A percentile compares a stretch with the other conserved stretches of the same genome.
phyloP scores from a whole-genome alignment of 2,888 invertebrate genomes.

The Anticlea derivata region DNA sequence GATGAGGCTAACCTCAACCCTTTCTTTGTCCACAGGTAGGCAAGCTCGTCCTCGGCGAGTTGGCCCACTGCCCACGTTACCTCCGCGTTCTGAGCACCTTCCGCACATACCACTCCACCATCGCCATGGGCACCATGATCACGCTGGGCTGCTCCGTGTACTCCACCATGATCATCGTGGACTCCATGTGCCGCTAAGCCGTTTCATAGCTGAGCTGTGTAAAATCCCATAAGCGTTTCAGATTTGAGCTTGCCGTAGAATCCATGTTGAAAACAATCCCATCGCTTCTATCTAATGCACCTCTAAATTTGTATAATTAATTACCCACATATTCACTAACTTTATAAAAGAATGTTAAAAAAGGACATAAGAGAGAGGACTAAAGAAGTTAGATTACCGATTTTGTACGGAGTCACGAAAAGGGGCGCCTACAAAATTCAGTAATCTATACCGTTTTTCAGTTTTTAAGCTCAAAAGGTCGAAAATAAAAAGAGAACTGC shows the following conservation, averaged over 20 bases:
- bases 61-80: constrained; percentile 91
- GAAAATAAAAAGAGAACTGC: too few relatives aligned
- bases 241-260: constrained; percentile 1
- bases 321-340: too few relatives aligned
- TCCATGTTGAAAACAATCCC: not conserved
- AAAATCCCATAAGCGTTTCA: constrained; percentile 10
- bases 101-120: constrained; percentile 89
- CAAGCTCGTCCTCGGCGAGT: constrained; percentile 86
- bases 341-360: too few relatives aligned
- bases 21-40: constrained; percentile 82
- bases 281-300: not conserved
- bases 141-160: constrained; percentile 74
- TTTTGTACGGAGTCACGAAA: too few relatives aligned
- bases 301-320: too few relatives aligned
- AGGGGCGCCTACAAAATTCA: too few relatives aligned
- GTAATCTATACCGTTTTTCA: too few relatives aligned
- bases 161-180: constrained; percentile 76
- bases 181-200: constrained; percentile 67
- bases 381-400: too few relatives aligned
- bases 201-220: constrained; percentile 5
- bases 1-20: too few relatives aligned
- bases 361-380: too few relatives aligned
- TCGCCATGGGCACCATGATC: constrained; percentile 91
- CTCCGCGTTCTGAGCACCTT: constrained; percentile 89
- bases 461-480: too few relatives aligned